Percentiles rank a stretch among this genome's conserved stretches.
Conservation (phyloP, 2,888 invertebrate species). For the Amphipoea oculea region DNA sequence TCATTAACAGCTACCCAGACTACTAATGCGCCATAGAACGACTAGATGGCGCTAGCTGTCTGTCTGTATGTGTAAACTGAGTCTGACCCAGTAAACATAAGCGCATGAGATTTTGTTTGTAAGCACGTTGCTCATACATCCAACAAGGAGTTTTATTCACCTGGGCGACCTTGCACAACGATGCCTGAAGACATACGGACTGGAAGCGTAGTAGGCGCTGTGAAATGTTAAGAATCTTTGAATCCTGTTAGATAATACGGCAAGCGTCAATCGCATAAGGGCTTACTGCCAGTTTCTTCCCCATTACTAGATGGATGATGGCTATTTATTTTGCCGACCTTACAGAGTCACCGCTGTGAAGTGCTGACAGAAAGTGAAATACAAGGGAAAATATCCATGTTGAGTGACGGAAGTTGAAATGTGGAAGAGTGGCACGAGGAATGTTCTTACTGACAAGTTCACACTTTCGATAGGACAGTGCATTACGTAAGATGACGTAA, state of each 20-base stretch:
- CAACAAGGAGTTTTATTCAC: conserved; percentile 33
- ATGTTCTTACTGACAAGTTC: conserved; percentile 25
- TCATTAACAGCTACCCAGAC: not conserved
- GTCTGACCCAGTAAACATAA: conserved; percentile 7
- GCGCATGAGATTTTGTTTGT: conserved; percentile 28
- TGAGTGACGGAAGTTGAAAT: conserved; percentile 9
- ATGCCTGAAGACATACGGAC: not conserved
- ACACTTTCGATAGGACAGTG: conserved; percentile 39
- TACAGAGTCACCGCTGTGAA: not conserved
- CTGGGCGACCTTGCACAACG: not conserved
- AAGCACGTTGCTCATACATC: conserved; percentile 28
- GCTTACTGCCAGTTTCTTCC: not conserved
- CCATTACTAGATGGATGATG: not conserved
- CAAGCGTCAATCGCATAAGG: not conserved
- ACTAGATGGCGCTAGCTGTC: conserved; percentile 50
- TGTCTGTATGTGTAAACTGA: conserved; percentile 5
- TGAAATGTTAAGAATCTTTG: not conserved
- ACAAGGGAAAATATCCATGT: conserved; percentile 14
- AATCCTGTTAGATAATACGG: not conserved
- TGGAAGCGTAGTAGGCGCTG: not conserved
- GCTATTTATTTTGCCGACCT: not conserved
- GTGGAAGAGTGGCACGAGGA: conserved; percentile 24
- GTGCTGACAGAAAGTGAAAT: conserved; percentile 22
- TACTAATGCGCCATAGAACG: not conserved
- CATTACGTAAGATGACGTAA: conserved; percentile 53